Conservation (phyloP, 2,113 vertebrate genomes). For the Paramormyrops kingsleyae region DNA sequence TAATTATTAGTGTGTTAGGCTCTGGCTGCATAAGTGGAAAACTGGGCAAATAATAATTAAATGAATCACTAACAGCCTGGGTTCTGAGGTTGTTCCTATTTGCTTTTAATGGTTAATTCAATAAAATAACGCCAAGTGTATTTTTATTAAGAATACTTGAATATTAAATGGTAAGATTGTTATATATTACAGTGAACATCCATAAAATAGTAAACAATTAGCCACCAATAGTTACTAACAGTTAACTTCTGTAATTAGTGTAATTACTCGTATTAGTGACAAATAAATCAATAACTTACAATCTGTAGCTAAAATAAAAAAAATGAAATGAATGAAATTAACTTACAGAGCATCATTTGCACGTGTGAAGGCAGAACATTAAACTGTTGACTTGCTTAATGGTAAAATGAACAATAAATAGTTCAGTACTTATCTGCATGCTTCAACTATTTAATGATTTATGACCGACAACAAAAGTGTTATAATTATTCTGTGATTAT, state of each 20-base stretch:
- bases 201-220: neutral
- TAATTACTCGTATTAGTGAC: neutral
- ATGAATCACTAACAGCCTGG: neutral
- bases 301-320: neutral
- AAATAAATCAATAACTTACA: neutral
- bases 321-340: neutral
- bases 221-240: neutral
- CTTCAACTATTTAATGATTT: neutral
- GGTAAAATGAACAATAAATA: neutral
- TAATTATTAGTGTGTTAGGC: neutral
- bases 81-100: neutral
- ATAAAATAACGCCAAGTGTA: neutral
- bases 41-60: neutral
- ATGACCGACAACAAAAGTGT: neutral
- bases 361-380: neutral
- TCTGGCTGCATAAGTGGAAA: neutral
- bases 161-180: neutral
- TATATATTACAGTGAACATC: neutral
- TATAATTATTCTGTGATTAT: neutral
- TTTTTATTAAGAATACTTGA: neutral
- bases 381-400: neutral
- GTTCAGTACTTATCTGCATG: neutral
- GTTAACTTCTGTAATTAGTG: neutral
- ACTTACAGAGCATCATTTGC: neutral
- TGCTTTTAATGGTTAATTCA: neutral